Percentiles rank a stretch among this genome's conserved stretches.
phyloP scores from a whole-genome alignment of 2,888 invertebrate genomes.

The Pristionchus fissidentatus region DNA sequence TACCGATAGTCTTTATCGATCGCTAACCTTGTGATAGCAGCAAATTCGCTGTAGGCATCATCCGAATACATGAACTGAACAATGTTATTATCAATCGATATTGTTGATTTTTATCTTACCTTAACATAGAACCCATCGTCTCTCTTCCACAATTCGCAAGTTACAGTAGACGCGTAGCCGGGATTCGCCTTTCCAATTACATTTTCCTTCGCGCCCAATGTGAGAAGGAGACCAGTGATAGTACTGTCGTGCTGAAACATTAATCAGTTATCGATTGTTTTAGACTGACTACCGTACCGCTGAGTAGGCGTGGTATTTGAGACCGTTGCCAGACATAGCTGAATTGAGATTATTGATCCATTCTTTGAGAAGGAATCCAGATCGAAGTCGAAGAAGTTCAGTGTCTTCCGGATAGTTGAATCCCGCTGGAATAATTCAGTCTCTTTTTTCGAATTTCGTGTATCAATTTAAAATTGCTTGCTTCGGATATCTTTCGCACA shows the following conservation, averaged over 20 bases:
- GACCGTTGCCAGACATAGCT: conserved; percentile 15
- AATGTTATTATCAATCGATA: background rate
- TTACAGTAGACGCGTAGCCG: conserved; percentile 46
- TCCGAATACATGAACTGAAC: conserved; percentile 45
- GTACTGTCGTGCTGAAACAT: conserved; percentile 45
- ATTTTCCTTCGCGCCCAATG: conserved; percentile 33
- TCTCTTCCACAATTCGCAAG: conserved; percentile 48
- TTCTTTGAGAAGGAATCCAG: conserved; percentile 51
- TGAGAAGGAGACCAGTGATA: conserved; percentile 9
- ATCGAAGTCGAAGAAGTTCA: conserved; percentile 49
- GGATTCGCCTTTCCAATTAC: conserved; percentile 33
- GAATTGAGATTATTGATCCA: conserved; percentile 49
- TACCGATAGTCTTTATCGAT: background rate
- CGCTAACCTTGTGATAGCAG: background rate
- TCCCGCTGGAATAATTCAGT: conserved; percentile 46
- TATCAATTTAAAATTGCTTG: too few relatives aligned
- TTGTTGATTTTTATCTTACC: background rate
- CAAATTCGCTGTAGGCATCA: conserved; percentile 39
- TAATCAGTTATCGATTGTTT: background rate
- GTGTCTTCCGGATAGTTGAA: conserved; percentile 50
- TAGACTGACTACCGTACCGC: conserved; percentile 16
- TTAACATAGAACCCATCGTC: conserved; percentile 41
- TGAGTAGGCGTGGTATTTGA: conserved; percentile 50
- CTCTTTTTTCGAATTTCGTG: too few relatives aligned
- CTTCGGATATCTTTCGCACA: background rate